Percentiles rank a stretch among this genome's conserved stretches.
Conservation (phyloP, 1,140 invertebrate genomes). For the Pseudomyrmex flavicornis region DNA sequence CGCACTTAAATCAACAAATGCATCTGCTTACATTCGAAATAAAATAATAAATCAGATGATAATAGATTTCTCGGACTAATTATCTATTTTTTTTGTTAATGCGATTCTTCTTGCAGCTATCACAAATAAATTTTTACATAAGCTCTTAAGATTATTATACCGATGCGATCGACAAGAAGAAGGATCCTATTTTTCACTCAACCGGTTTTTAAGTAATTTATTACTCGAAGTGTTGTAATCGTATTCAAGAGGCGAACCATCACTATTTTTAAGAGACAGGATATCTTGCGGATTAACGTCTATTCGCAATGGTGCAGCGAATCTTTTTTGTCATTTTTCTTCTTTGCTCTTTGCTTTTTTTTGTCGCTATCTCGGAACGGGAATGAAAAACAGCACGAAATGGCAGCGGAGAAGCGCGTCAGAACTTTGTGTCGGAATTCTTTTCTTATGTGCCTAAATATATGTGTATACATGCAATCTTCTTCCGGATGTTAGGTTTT, state of each 20-base stretch:
- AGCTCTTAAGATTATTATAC: too few species aligned
- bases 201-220: neutral
- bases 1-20: constrained; percentile 34
- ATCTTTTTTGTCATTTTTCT: neutral
- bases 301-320: constrained; percentile 52
- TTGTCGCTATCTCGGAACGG: constrained; percentile 50
- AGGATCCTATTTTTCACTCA: too few species aligned
- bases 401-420: constrained; percentile 60
- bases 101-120: too few species aligned
- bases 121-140: too few species aligned
- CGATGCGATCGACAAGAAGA: too few species aligned
- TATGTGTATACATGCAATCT: constrained; percentile 43
- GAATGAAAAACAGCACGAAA: constrained; percentile 71
- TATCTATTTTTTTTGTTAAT: too few species aligned
- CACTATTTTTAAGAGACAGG: constrained; percentile 16
- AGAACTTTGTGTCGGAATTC: constrained; percentile 65
- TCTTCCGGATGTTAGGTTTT: constrained; percentile 61
- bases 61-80: too few species aligned
- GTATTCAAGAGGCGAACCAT: too few species aligned
- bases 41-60: too few species aligned
- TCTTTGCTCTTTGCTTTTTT: constrained; percentile 31
- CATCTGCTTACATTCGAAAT: neutral
- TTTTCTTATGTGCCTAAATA: constrained; percentile 70
- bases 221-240: neutral
- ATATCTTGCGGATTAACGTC: constrained; percentile 3